phyloP scores from a whole-genome alignment of 2,888 invertebrate species.

The Drosophila prolongata region DNA sequence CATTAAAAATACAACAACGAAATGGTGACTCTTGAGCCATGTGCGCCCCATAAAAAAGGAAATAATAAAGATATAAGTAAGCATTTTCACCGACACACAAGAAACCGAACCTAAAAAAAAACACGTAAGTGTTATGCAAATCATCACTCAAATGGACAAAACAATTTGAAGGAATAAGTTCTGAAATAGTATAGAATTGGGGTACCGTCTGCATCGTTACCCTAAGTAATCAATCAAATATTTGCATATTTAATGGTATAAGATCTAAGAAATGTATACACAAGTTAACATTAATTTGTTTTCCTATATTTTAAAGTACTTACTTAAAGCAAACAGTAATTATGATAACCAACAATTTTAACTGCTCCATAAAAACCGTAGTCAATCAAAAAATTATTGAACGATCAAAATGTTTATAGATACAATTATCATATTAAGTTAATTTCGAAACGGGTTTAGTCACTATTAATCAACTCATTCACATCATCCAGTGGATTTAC shows the following conservation, averaged over 20 bases:
- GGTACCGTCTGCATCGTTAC: not conserved
- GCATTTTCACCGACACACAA: conserved; percentile 15
- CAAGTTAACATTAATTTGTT: no score
- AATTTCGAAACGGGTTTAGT: conserved; percentile 11
- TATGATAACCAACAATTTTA: no score
- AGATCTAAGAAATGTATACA: no score
- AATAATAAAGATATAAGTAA: conserved; percentile 43
- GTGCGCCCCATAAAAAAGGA: conserved; percentile 46
- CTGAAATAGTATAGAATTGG: not conserved
- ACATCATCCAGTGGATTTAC: no score
- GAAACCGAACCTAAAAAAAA: conserved; percentile 18
- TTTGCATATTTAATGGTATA: no score
- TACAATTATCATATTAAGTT: conserved; percentile 7
- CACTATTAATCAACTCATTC: not conserved
- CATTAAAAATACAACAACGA: conserved; percentile 30
- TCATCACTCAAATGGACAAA: not conserved
- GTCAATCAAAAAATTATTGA: not conserved
- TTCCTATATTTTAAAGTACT: no score
- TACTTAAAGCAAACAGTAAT: no score
- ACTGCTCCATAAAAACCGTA: not conserved
- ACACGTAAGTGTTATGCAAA: conserved; percentile 28
- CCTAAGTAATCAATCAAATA: no score
- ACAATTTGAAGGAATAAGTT: not conserved
- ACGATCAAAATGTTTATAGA: not conserved
- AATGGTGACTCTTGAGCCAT: conserved; percentile 33